Evolutionary conservation across 2,888 invertebrate genomes (phyloP), one percentile per base, ranked within the genome.

Genomic region (Megamerina dolium): DNA sequence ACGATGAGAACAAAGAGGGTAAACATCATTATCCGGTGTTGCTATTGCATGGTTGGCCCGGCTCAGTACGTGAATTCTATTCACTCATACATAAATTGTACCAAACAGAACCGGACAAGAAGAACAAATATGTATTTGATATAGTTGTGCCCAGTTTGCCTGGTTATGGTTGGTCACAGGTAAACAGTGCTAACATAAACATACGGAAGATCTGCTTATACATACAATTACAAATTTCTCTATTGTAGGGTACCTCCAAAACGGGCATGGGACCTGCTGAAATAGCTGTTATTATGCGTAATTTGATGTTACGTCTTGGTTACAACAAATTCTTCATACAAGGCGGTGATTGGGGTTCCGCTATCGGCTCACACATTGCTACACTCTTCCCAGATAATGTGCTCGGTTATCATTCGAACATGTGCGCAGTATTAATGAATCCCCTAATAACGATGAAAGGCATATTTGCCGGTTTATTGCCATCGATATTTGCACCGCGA

Each of bases 31-130:
- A 70, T 46, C 72, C 72, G 13, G 58, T 71, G 3, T 20, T 72
- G 3, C 55, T 93, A 36, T 69, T 87, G 13, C 92, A 94, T 63
- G 93, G 93, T 29, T 93, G 93, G 93, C 91, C 92, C 1, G 89
- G 91, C 1, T 87, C 87, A 0, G 77, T 90, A 3, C 74, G 82
- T n/a, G 92, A 93, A 71, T 91, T 90, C 68, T 84, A 85, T 58
- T 81, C 82, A 42, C 69, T 87, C 0, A 81, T 88, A 39, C 86
- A 87, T 0, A 61, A 79, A 34, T 71, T 89, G n/a, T 78, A 77
- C 1, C 53, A 73, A 32, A 49, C 66, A 1, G 34, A 53, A 13
- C 69, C 74, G 1, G 66, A 73, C 26, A 54, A 67, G 2, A 73
- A 73, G 5, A 63, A 69, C 35, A 70, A 77, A 49, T 76, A 78